A percentile compares a stretch with the other conserved stretches of the same genome.
These are phyloP conservation scores for Orthosia incerta DNA, from an alignment of 2,888 invertebrate species.

Conservation along the genomic window DNA sequence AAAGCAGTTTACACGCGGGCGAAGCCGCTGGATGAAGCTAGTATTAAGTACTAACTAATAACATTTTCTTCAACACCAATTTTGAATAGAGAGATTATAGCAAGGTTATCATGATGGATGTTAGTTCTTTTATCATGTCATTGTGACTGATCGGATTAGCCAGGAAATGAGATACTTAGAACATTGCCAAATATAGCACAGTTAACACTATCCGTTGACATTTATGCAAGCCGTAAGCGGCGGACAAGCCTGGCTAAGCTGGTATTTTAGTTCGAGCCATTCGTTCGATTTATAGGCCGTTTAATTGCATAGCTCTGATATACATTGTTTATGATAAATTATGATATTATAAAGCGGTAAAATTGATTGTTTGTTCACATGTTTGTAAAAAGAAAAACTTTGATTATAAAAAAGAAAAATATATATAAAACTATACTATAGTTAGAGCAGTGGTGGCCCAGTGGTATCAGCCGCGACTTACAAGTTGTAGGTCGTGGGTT, in stretches of 20 bases:
- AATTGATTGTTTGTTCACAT: background rate
- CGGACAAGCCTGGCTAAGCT: slow-evolving; percentile 4
- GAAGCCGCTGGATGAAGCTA: too few species aligned
- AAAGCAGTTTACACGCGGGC: too few species aligned
- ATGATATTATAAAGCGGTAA: background rate
- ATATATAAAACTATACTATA: background rate
- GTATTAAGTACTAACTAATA: too few species aligned
- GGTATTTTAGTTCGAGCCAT: slow-evolving; percentile 3
- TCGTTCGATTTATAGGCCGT: slow-evolving; percentile 5
- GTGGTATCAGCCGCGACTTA: too few species aligned
- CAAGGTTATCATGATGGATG: background rate
- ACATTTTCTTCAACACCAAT: too few species aligned
- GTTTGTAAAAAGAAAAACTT: background rate
- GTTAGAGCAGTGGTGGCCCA: too few species aligned
- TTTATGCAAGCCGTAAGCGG: slow-evolving; percentile 14
- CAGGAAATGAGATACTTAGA: slow-evolving; percentile 4
- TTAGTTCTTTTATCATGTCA: background rate
- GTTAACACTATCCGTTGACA: slow-evolving; percentile 10
- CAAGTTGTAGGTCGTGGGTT: too few species aligned
- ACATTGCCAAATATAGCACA: slow-evolving; percentile 5
- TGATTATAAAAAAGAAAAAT: too few species aligned
- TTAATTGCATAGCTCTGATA: slow-evolving; percentile 9
- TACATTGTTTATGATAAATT: background rate
- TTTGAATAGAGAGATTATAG: too few species aligned
- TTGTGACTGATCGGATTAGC: background rate